Percentiles rank a stretch among this genome's conserved stretches.
Evolutionary conservation across 2,113 vertebrate species (phyloP).

Genomic region (Mormyrus lacerda): DNA sequence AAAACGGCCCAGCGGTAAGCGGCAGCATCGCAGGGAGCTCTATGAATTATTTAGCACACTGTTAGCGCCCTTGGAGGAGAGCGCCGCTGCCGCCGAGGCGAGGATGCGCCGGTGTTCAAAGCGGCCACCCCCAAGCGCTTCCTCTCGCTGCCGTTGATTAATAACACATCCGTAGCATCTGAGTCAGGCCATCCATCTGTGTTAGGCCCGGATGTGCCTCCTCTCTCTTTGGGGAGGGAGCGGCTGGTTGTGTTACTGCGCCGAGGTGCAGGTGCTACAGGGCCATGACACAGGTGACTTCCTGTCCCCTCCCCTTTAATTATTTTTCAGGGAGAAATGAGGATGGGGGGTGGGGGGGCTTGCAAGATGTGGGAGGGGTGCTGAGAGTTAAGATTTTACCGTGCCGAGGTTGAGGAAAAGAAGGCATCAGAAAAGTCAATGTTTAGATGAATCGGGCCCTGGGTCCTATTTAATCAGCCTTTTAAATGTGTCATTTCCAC

Average conservation of each 20-base stretch:
- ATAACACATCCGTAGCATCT: slow-evolving; percentile 26
- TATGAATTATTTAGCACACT: slow-evolving; percentile 33
- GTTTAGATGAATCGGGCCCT: slow-evolving; percentile 23
- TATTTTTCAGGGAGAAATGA: slow-evolving; percentile 8
- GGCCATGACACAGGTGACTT: slow-evolving; percentile 21
- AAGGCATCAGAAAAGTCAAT: slow-evolving; percentile 23
- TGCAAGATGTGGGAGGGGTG: background rate
- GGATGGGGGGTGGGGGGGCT: background rate
- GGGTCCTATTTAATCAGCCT: slow-evolving; percentile 25
- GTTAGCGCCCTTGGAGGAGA: slow-evolving; percentile 13
- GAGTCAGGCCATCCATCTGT: slow-evolving; percentile 31
- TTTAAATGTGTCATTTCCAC: slow-evolving; percentile 33
- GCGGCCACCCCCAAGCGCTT: slow-evolving; percentile 29
- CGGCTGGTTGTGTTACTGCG: background rate
- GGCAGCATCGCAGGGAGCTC: slow-evolving; percentile 11
- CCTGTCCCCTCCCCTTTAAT: slow-evolving; percentile 17
- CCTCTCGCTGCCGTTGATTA: slow-evolving; percentile 35
- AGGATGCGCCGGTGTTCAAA: slow-evolving; percentile 16
- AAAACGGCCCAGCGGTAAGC: slow-evolving; percentile 16
- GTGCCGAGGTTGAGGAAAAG: background rate
- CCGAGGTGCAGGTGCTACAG: background rate
- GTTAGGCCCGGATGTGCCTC: slow-evolving; percentile 15
- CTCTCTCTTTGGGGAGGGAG: background rate
- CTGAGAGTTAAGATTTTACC: slow-evolving; percentile 6
- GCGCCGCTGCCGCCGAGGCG: background rate